Conservation (phyloP, 2,797 vertebrate genomes). For the Etheostoma nigrum region DNA sequence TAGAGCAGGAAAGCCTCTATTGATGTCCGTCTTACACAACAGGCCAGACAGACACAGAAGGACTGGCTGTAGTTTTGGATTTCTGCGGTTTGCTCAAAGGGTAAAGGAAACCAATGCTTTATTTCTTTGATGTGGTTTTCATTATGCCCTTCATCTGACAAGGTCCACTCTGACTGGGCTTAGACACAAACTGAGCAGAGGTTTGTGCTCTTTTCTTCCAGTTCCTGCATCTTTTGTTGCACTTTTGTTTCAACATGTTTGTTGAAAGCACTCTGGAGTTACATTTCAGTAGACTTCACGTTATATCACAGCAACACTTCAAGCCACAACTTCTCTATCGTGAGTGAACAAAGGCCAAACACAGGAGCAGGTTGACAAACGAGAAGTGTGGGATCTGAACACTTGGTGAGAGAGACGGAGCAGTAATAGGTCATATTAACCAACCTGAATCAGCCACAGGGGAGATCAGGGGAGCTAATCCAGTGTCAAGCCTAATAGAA, state of each 20-base stretch:
- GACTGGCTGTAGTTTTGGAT: conserved; percentile 30
- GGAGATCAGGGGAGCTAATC: conserved; percentile 75
- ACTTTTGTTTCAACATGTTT: conserved; percentile 10
- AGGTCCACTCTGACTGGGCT: conserved; percentile 8
- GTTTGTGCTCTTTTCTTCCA: neutral
- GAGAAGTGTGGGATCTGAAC: conserved; percentile 24
- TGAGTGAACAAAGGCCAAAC: neutral
- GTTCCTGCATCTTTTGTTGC: conserved; percentile 18
- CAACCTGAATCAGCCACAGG: conserved; percentile 61
- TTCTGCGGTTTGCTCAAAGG: conserved; percentile 29
- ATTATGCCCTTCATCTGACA: conserved; percentile 31
- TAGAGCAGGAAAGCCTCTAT: neutral
- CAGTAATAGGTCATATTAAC: conserved; percentile 62
- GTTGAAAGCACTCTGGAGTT: conserved; percentile 7
- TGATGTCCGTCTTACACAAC: conserved; percentile 36
- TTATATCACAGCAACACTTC: conserved; percentile 12
- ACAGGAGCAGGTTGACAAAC: neutral
- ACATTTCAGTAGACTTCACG: conserved; percentile 2
- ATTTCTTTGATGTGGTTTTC: conserved; percentile 57
- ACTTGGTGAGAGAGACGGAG: conserved; percentile 24
- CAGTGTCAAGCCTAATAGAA: conserved; percentile 75
- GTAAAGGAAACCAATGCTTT: conserved; percentile 6
- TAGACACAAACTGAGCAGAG: neutral
- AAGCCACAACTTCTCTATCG: conserved; percentile 6
- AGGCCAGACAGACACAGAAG: conserved; percentile 38